A percentile compares a stretch with the other conserved stretches of the same genome.
phyloP scores from a whole-genome alignment of 2,888 invertebrate genomes.

The Mantis religiosa region DNA sequence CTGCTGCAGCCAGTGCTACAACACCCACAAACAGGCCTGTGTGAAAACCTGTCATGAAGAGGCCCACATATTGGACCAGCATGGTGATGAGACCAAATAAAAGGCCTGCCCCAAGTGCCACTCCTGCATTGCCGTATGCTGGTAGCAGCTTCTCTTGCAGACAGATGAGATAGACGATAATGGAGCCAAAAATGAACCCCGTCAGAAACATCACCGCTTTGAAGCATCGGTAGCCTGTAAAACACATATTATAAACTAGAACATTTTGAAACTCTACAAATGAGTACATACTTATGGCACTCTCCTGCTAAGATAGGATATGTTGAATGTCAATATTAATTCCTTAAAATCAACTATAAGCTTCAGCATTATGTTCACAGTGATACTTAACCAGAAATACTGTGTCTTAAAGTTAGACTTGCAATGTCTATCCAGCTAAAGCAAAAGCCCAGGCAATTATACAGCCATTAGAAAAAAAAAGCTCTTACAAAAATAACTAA shows the following conservation, averaged over 20 bases:
- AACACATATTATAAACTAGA: neutral
- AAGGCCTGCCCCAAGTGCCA: constrained; percentile 68
- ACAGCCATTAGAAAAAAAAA: no score
- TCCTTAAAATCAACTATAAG: no score
- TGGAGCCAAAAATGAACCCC: constrained; percentile 79
- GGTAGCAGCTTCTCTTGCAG: constrained; percentile 76
- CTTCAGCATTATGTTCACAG: no score
- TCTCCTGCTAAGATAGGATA: no score
- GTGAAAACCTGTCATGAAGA: constrained; percentile 77
- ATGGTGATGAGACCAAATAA: constrained; percentile 76
- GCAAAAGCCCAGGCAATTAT: no score
- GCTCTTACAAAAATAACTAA: no score
- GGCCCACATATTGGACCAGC: constrained; percentile 76
- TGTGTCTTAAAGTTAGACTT: no score
- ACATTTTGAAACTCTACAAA: no score
- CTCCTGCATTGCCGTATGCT: constrained; percentile 69
- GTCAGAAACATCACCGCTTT: constrained; percentile 85
- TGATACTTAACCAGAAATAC: no score
- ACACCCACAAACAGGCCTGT: constrained; percentile 64
- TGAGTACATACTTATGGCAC: no score
- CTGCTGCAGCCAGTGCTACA: constrained; percentile 55
- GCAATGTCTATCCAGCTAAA: no score
- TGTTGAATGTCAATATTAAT: no score
- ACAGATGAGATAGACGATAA: constrained; percentile 76
- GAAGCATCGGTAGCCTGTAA: constrained; percentile 80